phyloP scores from a whole-genome alignment of 1,140 invertebrate genomes.

The Trachymyrmex cornetzi region DNA sequence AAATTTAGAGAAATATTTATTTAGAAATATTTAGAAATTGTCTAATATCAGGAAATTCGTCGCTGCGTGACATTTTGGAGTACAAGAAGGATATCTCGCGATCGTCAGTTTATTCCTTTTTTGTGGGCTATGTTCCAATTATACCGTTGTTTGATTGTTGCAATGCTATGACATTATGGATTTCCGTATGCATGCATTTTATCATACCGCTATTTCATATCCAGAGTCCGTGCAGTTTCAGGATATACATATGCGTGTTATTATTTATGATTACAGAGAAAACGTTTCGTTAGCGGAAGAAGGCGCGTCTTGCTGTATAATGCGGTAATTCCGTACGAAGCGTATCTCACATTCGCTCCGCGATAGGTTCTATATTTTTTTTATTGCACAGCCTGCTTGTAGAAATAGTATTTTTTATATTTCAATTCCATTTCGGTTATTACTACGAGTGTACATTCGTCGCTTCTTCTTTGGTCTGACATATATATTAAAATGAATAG shows the following conservation, averaged over 20 bases:
- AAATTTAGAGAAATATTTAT: no score
- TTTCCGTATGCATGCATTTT: slow-evolving; percentile 23
- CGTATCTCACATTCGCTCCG: neutral
- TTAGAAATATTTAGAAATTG: neutral
- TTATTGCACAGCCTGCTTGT: neutral
- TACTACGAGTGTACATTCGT: neutral
- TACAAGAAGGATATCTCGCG: neutral
- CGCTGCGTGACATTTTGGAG: neutral
- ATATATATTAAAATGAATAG: neutral
- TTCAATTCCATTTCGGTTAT: slow-evolving; percentile 11
- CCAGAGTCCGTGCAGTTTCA: slow-evolving; percentile 35
- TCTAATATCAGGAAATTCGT: neutral
- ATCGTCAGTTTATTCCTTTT: neutral
- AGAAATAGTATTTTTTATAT: slow-evolving; percentile 21
- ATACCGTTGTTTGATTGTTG: slow-evolving; percentile 30
- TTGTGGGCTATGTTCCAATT: slow-evolving; percentile 7
- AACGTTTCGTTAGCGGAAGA: slow-evolving; percentile 58
- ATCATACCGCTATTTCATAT: slow-evolving; percentile 42
- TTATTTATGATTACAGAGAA: slow-evolving; percentile 59
- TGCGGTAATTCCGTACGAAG: slow-evolving; percentile 28
- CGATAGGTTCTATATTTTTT: neutral
- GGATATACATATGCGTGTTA: slow-evolving; percentile 35
- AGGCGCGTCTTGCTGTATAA: slow-evolving; percentile 39
- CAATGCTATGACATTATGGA: slow-evolving; percentile 6
- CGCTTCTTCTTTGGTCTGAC: neutral